phyloP scores from a whole-genome alignment of 2,888 invertebrate species.

The Acrobeloides nanus region DNA sequence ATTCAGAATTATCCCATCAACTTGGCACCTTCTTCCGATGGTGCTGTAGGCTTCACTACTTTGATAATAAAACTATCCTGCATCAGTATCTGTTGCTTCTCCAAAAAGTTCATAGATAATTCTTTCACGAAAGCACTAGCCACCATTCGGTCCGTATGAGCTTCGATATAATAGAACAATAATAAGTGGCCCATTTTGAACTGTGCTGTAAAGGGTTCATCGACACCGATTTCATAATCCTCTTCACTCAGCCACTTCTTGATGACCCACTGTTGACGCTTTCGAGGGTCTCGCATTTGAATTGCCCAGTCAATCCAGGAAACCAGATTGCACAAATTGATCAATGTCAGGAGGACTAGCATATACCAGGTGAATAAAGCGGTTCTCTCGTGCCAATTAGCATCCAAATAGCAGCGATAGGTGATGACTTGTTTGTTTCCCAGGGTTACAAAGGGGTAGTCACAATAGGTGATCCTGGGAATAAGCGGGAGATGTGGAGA shows the following conservation, averaged over 20 bases:
- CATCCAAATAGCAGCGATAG: slow-evolving; percentile 22
- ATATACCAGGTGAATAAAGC: slow-evolving; percentile 17
- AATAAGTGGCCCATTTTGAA: slow-evolving; percentile 22
- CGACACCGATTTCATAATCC: slow-evolving; percentile 16
- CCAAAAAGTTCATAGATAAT: no score
- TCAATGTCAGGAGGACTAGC: slow-evolving; percentile 17
- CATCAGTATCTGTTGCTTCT: no score
- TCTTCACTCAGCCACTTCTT: slow-evolving; percentile 21
- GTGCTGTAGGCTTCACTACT: no score
- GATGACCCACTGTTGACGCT: slow-evolving; percentile 17
- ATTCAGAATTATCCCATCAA: no score
- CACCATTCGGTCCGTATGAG: slow-evolving; percentile 21
- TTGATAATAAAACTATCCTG: no score
- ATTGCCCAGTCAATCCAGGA: slow-evolving; percentile 21
- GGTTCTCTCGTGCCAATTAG: no score
- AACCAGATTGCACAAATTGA: slow-evolving; percentile 15
- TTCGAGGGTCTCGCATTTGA: slow-evolving; percentile 13
- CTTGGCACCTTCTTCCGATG: no score
- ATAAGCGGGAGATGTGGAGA: slow-evolving; percentile 14
- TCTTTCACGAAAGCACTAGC: no score
- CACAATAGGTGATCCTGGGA: slow-evolving; percentile 19
- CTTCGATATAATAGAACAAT: slow-evolving; percentile 19
- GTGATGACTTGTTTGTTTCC: slow-evolving; percentile 16
- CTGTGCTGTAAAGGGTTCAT: slow-evolving; percentile 13
- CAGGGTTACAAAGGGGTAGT: slow-evolving; percentile 23